Base-by-base conservation (phyloP, 30 jellyfish, hydroid and myxozoan genomes). In the Cassiopea xamachana region DNA sequence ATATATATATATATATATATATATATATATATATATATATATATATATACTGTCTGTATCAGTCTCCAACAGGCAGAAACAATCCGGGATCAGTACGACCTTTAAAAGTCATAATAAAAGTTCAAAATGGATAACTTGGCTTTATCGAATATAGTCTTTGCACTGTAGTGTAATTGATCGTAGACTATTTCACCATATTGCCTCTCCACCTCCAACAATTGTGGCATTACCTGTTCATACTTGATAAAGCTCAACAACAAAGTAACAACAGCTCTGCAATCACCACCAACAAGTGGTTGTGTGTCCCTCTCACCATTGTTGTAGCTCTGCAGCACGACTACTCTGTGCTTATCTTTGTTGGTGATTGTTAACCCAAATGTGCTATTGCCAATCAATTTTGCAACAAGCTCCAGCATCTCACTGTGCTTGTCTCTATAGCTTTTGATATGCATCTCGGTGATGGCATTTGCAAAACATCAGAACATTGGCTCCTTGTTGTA, bases 331-430 rank as follows among this genome's bases (percentile, higher is more conserved):
- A 10, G 64, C 64, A 55, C 12, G 12, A 73, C 61, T 15, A 13
- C 7, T 17, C 82, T 8, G 61, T 43, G 16, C n/a, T 79, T 79
- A 44, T 79, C 76, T 18, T 79, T 79, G 43, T 79, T 79, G 1
- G 87, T 79, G 2, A 50, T 79, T 13, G 77, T 2, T 3, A 10
- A 5, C 7, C 75, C 48, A 39, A 79, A 79, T 13, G 87, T 60
- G 19, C 60, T 13, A n/a, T 79, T 79, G 50, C 87, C 87, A 9
- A 77, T 51, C 43, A 79, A 51, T 51, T 79, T 79, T 5, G 86
- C 86, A 2, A 73, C 55, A 2, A 55, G 43, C 4, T 48, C 87
- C 55, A 17, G 50, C 77, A 79, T 79, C 43, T 79, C 87, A 15
- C 74, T 43, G 1, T 27, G 4, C 60, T 47, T 79, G 51, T 79